Conservation (phyloP, 2,888 invertebrate species). For the Cephus runcator region DNA sequence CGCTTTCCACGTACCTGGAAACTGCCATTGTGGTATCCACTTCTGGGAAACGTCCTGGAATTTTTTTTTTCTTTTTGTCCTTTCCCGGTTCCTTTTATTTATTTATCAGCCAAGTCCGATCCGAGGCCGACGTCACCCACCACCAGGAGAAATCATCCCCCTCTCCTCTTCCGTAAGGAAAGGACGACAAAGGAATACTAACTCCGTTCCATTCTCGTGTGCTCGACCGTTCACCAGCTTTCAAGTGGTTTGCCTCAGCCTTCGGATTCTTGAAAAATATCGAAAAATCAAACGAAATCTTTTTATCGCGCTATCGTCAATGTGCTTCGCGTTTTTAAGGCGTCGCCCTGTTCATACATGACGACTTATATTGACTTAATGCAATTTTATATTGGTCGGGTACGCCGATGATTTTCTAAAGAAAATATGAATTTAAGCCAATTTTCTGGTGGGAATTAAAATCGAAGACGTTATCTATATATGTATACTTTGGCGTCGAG, state of each 20-base stretch:
- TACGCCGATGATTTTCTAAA: neutral
- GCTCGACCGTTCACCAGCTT: conserved; percentile 27
- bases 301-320: neutral
- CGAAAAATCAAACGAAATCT: neutral
- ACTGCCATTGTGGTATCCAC: neutral
- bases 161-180: conserved; percentile 6
- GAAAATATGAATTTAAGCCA: neutral
- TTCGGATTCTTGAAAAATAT: neutral
- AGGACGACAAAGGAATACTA: conserved; percentile 19
- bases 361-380: neutral
- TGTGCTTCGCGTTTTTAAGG: neutral
- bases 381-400: neutral
- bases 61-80: neutral
- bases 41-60: neutral
- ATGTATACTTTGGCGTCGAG: neutral
- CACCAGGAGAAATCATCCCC: neutral
- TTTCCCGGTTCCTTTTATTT: conserved; percentile 18
- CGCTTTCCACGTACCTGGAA: neutral
- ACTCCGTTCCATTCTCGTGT: conserved; percentile 24
- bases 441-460: neutral
- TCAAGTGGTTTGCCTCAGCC: conserved; percentile 34
- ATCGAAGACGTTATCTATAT: neutral
- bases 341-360: neutral
- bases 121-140: neutral
- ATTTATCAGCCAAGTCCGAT: conserved; percentile 23